Evolutionary conservation across 23 tunicate species (phyloP), one percentile per base, ranked within the genome.

Genomic region (Aplidium turbinatum): DNA sequence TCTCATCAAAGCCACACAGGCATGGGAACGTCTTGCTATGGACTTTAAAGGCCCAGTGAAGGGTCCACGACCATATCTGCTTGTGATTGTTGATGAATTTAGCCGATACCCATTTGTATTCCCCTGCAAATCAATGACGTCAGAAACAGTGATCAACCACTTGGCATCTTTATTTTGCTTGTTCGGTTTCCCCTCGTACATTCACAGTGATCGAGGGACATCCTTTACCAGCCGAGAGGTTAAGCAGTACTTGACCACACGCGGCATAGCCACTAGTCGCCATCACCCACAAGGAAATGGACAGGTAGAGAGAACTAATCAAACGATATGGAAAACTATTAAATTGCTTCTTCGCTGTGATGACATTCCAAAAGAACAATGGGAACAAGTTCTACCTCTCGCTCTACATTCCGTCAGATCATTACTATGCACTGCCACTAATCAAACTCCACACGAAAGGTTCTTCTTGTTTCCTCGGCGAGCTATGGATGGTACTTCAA

Each of bases 201-300:
- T 65, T 11, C 50, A 35, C 50, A 57, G 73, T 48, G 82, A 78
- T 27, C 62, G 82, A 3, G 73, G 82, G 1, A 1, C 35, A 3
- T 30, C 82, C 2, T 78, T 78, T 47, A 11, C 48, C 47, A n/a
- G 38, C 32, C 46, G 26, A 27, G 82, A 78, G 28, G 27, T 78
- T 36, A 63, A 63, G 53, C 19, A 78, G 23, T 64, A 35, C 33
- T 27, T 78, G 30, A 27, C 39, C 16, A 9, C 25, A 9, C 28
- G 82, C 3, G 73, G 73, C 1, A 48, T 78, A 4, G 73, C 73
- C 4, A 47, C 82, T n/a, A 78, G 82, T 25, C 16, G 63, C 11
- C n/a, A n/a, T n/a, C n/a, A n/a, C n/a, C n/a, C n/a, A n/a, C n/a
- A n/a, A n/a, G n/a, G n/a, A n/a, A n/a, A n/a, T n/a, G n/a, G n/a